These are phyloP conservation scores for Ceratosolen fusciceps DNA, from an alignment of 1,140 invertebrate genomes.

Conservation along the genomic window DNA sequence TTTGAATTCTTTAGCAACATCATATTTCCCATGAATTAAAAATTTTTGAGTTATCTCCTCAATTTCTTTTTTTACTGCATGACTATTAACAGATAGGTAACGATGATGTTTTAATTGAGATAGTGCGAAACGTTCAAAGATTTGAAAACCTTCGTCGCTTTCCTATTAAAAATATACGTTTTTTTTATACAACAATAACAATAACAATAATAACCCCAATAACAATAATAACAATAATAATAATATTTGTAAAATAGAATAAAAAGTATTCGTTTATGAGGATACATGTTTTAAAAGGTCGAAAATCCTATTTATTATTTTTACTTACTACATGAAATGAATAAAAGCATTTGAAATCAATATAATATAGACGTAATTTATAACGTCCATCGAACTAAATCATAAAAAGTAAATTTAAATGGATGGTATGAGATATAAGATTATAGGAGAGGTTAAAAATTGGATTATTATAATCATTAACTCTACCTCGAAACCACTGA, in stretches of 20 bases:
- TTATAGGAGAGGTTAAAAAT: too few species aligned
- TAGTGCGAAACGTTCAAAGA: conserved; percentile 67
- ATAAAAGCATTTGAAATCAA: too few species aligned
- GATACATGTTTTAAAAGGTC: neutral
- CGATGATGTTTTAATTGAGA: conserved; percentile 69
- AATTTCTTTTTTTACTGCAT: conserved; percentile 64
- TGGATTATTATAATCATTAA: neutral
- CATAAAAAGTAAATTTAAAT: too few species aligned
- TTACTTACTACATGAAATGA: neutral
- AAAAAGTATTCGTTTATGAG: neutral
- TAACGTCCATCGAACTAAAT: too few species aligned
- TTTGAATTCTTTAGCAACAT: conserved; percentile 64
- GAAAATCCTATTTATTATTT: neutral
- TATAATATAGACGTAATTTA: too few species aligned
- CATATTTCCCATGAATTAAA: conserved; percentile 68
- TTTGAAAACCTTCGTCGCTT: conserved; percentile 65
- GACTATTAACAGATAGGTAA: conserved; percentile 65
- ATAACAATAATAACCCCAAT: neutral
- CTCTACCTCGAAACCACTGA: conserved; percentile 66
- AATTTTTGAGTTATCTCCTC: conserved; percentile 66
- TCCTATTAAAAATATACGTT: conserved; percentile 54
- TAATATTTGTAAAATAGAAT: neutral
- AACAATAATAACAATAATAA: conserved; percentile 19
- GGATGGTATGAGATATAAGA: neutral
- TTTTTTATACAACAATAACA: neutral